Evolutionary conservation across 2,797 vertebrate genomes (phyloP), one percentile per base, ranked within the genome.

Genomic region (Acrocephalus scirpaceus): DNA sequence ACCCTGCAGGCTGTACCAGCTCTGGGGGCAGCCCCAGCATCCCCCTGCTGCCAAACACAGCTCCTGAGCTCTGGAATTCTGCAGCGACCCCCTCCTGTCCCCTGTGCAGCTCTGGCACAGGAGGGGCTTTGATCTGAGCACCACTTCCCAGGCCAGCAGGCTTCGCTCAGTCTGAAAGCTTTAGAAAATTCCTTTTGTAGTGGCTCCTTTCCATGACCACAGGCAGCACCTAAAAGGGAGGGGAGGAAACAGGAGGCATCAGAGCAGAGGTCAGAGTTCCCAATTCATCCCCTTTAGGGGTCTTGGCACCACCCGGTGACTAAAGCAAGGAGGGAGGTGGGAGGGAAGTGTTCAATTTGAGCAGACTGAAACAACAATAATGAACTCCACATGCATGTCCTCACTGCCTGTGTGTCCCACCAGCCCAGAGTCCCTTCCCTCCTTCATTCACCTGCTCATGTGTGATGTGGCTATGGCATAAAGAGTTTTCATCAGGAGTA

Each of bases 111-210:
- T 69, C 85, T 76, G 81, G 86, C 77, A 53, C 27, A 12, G 51
- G 42, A 64, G 65, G 81, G 2, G 7, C 83, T 97, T 94, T 96
- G 94, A 97, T 96, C 45, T 45, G 58, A 69, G 69, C 83, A 19
- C 70, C 34, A 5, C 86, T 97, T 83, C 80, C 77, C 51, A 29
- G 32, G 62, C 74, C 67, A 44, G 36, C 17, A 2, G 67, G 75
- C 65, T 92, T 67, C 3, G 0, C 61, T 87, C 58, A 20, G 25
- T 60, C 85, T 82, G 84, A 96, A 94, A 83, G 92, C 88, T 91
- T 95, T 86, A 71, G 95, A 81, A 88, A 92, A 96, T 70, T 58
- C 77, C 92, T 93, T 94, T 96, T 96, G 93, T 95, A 54, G 79
- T n/a, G 47, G 18, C 72, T 92, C 30, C 66, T 95, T 92, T 88